Evolutionary conservation across 2,797 vertebrate genomes (phyloP).

Genomic region (Molossus molossus): DNA sequence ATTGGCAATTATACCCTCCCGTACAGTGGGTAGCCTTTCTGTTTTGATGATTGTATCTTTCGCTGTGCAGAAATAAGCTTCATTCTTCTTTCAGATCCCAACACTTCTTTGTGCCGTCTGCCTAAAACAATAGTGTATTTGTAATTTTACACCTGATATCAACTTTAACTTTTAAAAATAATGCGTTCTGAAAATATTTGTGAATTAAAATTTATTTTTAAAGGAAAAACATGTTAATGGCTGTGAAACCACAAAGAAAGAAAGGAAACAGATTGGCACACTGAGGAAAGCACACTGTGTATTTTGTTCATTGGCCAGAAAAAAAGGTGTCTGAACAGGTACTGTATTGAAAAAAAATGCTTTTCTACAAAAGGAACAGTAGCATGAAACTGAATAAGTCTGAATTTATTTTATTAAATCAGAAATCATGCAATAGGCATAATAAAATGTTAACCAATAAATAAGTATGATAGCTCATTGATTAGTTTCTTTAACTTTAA

Average conservation of each 20-base stretch:
- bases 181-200: not conserved
- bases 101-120: not conserved
- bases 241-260: not conserved
- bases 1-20: too few species aligned
- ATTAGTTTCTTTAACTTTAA: not conserved
- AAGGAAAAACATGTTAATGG: not conserved
- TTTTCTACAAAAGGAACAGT: not conserved
- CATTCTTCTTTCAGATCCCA: not conserved
- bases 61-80: not conserved
- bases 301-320: not conserved
- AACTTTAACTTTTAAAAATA: not conserved
- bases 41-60: too few species aligned
- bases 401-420: slow-evolving; percentile 19
- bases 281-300: not conserved
- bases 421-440: not conserved
- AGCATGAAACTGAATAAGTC: not conserved
- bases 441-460: not conserved
- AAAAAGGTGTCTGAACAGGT: not conserved
- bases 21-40: too few species aligned
- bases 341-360: not conserved
- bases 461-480: not conserved
- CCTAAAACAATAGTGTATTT: not conserved
- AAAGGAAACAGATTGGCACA: not conserved
- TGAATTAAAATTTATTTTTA: not conserved
- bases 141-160: not conserved